Evolutionary conservation across 2,797 vertebrate genomes (phyloP).

Genomic region (Sebastes reedi): DNA sequence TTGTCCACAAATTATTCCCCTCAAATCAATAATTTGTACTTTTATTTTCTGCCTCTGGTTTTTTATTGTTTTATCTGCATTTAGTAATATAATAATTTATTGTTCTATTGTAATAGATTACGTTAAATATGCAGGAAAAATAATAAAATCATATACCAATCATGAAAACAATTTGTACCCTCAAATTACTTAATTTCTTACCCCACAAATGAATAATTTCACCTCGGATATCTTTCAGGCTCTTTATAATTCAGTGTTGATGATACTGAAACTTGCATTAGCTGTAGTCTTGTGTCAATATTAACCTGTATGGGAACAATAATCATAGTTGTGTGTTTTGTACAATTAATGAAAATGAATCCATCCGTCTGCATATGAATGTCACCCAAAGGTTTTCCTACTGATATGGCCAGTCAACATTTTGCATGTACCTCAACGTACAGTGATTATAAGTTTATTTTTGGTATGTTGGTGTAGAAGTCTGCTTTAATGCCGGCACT

Average conservation of each 20-base stretch:
- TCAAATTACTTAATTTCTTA: neutral
- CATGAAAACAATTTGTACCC: neutral
- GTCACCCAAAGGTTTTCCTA: neutral
- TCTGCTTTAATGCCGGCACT: neutral
- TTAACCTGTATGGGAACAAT: constrained; percentile 1
- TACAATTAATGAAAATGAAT: neutral
- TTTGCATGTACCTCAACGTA: constrained; percentile 2
- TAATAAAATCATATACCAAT: neutral
- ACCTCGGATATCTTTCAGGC: constrained; percentile 2
- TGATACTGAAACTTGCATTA: neutral
- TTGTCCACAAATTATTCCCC: neutral
- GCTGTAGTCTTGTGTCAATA: neutral
- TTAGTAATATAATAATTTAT: neutral
- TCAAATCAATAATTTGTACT: neutral
- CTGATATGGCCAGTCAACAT: neutral
- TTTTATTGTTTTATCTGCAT: constrained; percentile 5
- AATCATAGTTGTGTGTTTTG: neutral
- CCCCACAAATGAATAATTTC: neutral
- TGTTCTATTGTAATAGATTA: neutral
- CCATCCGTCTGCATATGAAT: neutral
- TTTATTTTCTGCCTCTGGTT: neutral
- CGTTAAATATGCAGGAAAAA: neutral
- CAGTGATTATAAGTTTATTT: neutral
- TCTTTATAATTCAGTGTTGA: constrained; percentile 1
- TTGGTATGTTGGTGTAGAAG: neutral